Evolutionary conservation across 1,140 invertebrate genomes (phyloP), one percentile per base, ranked within the genome.

Genomic region (Solenopsis fugax): DNA sequence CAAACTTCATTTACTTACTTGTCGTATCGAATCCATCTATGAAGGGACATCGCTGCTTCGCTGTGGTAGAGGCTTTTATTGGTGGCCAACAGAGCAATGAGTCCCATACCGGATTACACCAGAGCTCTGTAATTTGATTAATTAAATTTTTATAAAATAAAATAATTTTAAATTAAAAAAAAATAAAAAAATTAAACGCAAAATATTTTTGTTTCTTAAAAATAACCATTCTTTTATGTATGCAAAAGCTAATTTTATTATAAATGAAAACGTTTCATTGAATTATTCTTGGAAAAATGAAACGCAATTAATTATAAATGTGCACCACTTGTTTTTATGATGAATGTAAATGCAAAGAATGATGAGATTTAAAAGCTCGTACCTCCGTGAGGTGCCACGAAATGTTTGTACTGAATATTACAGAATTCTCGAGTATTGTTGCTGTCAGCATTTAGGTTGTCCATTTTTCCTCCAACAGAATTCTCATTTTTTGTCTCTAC

Each of bases 81-180:
- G 97, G 96, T 9, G 97, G 97, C 98, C 98, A 98, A 92, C 98
- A 98, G 4, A 97, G 95, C 73, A 97, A 96, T 10, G 95, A 96
- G 93, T 98, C 97, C 96, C 96, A 98, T 7, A 96, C 97, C 90
- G 96, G 96, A 86, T 96, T 96, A 94, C 97, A 98, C 94, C 96
- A 97, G 12, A 94, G 90, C 86, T 95, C 96, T 96, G 92, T 10
- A 94, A 67, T 67, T 45, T 1, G 2, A 67, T n/a, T 13, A 45
- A 67, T 67, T 67, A 60, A 4, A 60, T 60, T 60, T 7, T 54
- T 54, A 4, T 18, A 18, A 54, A 54, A 54, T 54, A 10, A 9
- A 58, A 64, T n/a, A n/a, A 65, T 65, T 65, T 3, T n/a, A 65
- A n/a, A 37, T 4, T 37, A 10, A 18, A 34, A n/a, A n/a, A n/a